These are phyloP conservation scores for Nasonovia ribisnigri DNA, from an alignment of 2,888 invertebrate genomes.

Conservation along the genomic window DNA sequence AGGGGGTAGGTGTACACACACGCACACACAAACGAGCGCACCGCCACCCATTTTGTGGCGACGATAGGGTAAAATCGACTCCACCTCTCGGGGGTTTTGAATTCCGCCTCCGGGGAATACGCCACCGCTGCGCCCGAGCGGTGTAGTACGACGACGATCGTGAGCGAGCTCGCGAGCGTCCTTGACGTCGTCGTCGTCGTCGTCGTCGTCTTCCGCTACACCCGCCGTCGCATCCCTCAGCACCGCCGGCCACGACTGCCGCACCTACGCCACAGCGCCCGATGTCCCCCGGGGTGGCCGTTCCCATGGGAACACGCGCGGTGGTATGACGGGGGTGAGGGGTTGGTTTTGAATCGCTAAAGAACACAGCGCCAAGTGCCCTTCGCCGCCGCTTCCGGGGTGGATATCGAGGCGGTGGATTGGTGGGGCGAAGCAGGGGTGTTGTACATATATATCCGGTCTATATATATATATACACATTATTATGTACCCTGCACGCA, in stretches of 20 bases:
- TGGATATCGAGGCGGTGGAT: background rate
- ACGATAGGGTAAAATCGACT: conserved; percentile 68
- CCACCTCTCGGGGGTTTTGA: conserved; percentile 72
- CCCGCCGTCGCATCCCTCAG: background rate
- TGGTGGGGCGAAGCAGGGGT: background rate
- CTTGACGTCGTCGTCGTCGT: conserved; percentile 68
- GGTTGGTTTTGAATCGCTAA: conserved; percentile 57
- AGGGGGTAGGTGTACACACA: background rate
- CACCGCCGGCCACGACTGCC: conserved; percentile 73
- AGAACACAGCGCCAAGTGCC: conserved; percentile 54
- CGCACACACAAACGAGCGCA: conserved; percentile 7
- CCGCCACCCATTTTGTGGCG: conserved; percentile 64
- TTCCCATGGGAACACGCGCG: conserved; percentile 74
- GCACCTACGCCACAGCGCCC: conserved; percentile 70
- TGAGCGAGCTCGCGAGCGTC: conserved; percentile 29
- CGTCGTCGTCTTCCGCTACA: background rate
- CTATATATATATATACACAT: background rate
- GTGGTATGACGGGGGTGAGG: background rate
- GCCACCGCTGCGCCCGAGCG: conserved; percentile 52
- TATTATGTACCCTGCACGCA: background rate
- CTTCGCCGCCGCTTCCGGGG: conserved; percentile 26
- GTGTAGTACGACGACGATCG: conserved; percentile 3
- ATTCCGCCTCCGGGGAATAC: conserved; percentile 70
- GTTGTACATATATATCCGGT: background rate
- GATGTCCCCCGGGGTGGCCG: conserved; percentile 71